Evolutionary conservation across 2,797 vertebrate species (phyloP), one percentile per base, ranked within the genome.

Genomic region (Parauchenoglanis ngamensis): DNA sequence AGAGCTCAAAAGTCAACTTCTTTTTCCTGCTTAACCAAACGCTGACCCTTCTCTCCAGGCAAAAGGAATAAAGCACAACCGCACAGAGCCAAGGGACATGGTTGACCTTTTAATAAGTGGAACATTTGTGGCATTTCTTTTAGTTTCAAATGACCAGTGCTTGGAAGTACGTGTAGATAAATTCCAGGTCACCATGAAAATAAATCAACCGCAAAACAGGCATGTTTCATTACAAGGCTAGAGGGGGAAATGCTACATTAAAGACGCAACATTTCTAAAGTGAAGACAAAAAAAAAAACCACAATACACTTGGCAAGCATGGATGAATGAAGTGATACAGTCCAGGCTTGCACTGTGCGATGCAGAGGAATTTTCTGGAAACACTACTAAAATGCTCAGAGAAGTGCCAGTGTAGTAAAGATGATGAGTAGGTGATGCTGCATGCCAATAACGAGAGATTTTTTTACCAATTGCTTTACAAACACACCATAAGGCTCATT

Each of bases 211-310:
- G 28, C 81, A 86, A 86, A 90, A 89, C 90, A 90, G 89, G 85
- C 86, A 52, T 87, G 78, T 90, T 88, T 90, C 80, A 91, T 90
- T 91, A 90, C 31, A 88, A 35, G 17, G 78, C 79, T 54, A 72
- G 80, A 84, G 76, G 52, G 77, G 12, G 46, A 73, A 73, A 87
- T 83, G 75, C 88, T 87, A 89, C 88, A 86, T 89, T 75, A 87
- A 89, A 59, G 78, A 85, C 25, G 65, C 28, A n/a, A 87, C 4
- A 25, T 31, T 77, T 86, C 72, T 82, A 81, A 90, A 86, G 68
- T 52, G 28, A 84, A 86, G 65, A 35, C 40, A 8, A 49, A 49
- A 49, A 49, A 0, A 49, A 49, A 8, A 49, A 49, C 77, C 15
- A 89, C 75, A 35, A 84, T 56, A 76, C 65, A 44, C 84, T 59